Evolutionary conservation across 2,797 vertebrate species (phyloP).

Genomic region (Alfaro cultratus): DNA sequence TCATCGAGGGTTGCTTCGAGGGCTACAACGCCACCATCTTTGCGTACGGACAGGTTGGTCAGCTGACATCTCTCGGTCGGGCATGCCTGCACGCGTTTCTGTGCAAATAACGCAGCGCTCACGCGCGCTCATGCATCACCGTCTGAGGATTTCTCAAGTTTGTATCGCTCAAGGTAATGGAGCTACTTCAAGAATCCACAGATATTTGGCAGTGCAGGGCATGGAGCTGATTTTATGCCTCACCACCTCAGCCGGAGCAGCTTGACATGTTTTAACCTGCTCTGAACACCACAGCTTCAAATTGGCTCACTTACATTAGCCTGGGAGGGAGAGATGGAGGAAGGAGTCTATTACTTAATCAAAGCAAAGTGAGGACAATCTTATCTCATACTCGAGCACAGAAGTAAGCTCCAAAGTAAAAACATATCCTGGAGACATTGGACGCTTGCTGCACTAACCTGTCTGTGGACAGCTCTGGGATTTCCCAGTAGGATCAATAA

Average conservation of each 20-base stretch:
- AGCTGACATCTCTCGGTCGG: background rate
- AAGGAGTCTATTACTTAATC: conserved; percentile 27
- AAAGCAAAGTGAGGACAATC: conserved; percentile 9
- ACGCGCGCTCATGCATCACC: background rate
- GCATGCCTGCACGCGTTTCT: background rate
- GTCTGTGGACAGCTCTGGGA: background rate
- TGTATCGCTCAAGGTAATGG: conserved; percentile 28
- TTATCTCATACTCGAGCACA: conserved; percentile 31
- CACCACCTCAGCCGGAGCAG: conserved; percentile 46
- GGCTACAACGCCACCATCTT: conserved; percentile 98
- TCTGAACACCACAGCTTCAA: conserved; percentile 15
- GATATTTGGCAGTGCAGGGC: conserved; percentile 39
- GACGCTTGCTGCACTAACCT: background rate
- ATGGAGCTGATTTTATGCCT: conserved; percentile 35
- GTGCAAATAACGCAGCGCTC: background rate
- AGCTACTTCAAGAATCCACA: conserved; percentile 1
- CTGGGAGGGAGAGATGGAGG: conserved; percentile 9
- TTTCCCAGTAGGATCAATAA: background rate
- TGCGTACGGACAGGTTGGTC: conserved; percentile 91
- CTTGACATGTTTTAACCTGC: conserved; percentile 62
- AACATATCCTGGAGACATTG: conserved; percentile 12
- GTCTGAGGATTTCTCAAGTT: background rate
- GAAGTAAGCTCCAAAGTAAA: conserved; percentile 12
- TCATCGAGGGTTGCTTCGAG: conserved; percentile 96
- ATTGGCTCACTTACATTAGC: conserved; percentile 55